phyloP scores from a whole-genome alignment of 2,113 vertebrate genomes.

The Coreoperca whiteheadi region DNA sequence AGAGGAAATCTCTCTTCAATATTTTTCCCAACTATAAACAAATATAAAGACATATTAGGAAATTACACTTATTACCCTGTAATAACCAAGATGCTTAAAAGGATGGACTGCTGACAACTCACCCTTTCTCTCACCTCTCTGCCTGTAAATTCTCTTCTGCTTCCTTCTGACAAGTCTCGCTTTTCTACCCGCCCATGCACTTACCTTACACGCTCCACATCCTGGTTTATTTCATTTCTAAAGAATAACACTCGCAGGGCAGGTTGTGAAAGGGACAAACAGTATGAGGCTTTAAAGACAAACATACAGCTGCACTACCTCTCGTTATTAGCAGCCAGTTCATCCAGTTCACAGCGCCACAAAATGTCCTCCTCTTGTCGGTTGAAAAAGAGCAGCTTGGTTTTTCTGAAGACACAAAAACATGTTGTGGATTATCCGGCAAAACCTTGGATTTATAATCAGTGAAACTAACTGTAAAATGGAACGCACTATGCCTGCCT shows the following conservation, averaged over 20 bases:
- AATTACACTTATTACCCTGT: too few species aligned
- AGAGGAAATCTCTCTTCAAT: too few species aligned
- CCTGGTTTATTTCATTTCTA: too few species aligned
- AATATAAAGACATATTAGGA: too few species aligned
- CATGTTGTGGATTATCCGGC: neutral
- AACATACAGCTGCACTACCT: constrained; percentile 82
- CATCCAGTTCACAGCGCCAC: constrained; percentile 89
- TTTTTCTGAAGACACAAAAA: constrained; percentile 80
- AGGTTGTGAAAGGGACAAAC: neutral
- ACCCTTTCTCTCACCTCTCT: neutral
- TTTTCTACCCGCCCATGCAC: too few species aligned
- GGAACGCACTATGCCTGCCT: neutral
- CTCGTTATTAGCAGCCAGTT: constrained; percentile 85
- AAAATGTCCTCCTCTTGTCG: constrained; percentile 92
- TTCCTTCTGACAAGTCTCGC: too few species aligned
- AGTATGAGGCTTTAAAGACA: neutral
- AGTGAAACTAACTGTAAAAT: neutral
- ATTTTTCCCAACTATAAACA: too few species aligned
- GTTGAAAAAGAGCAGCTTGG: constrained; percentile 94
- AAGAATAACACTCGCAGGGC: neutral
- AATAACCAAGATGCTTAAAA: neutral
- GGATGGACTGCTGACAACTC: neutral
- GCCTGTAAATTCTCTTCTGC: neutral
- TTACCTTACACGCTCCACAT: neutral
- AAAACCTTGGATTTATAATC: neutral